phyloP scores from a whole-genome alignment of 2,797 vertebrate species.

The Alectoris magna region DNA sequence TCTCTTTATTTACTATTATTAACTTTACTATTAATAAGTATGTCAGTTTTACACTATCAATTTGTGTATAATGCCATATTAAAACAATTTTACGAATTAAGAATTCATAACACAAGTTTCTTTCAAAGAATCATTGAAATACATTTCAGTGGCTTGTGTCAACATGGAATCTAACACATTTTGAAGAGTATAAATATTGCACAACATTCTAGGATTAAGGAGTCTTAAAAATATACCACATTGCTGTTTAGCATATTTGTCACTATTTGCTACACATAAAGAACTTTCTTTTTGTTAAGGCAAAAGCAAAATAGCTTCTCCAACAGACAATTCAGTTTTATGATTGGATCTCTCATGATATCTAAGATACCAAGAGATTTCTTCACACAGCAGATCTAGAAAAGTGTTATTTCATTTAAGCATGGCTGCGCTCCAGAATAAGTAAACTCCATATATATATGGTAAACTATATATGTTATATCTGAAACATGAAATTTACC shows the following conservation, averaged over 20 bases:
- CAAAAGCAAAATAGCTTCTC: not conserved
- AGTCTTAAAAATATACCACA: not conserved
- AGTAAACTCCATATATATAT: not conserved
- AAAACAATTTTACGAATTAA: not conserved
- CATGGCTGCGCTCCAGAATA: not conserved
- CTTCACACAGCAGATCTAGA: not conserved
- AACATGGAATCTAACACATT: not conserved
- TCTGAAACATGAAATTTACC: not conserved
- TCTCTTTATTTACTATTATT: not conserved
- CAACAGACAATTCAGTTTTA: not conserved
- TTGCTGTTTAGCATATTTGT: not conserved
- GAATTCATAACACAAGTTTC: not conserved
- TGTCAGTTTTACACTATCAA: not conserved
- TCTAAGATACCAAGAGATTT: not conserved
- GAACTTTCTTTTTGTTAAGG: not conserved
- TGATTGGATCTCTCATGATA: not conserved
- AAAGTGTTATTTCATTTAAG: not conserved
- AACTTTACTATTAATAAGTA: not conserved
- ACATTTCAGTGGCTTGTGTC: not conserved
- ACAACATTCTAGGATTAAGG: not conserved
- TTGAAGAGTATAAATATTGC: not conserved
- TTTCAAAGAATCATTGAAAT: constrained; percentile 1
- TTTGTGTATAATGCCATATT: not conserved
- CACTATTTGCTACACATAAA: not conserved
- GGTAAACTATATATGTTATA: not conserved